Conservation (phyloP, 2,888 invertebrate species). For the Ennomos quercinarius region DNA sequence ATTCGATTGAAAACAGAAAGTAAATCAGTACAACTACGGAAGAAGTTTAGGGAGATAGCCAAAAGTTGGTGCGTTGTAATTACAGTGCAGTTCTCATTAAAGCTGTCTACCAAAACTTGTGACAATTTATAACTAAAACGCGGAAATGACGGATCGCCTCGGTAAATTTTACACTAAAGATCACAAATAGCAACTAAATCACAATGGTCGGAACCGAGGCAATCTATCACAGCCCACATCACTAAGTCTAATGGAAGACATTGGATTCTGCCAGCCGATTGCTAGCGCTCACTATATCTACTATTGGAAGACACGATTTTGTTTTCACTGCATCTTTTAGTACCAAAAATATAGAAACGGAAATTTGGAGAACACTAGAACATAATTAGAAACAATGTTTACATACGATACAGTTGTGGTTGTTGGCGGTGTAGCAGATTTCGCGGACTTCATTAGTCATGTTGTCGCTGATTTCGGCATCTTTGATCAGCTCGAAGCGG, state of each 20-base stretch:
- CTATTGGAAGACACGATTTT: slow-evolving; percentile 83
- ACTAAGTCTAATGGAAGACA: slow-evolving; percentile 83
- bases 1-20: slow-evolving; percentile 55
- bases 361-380: slow-evolving; percentile 49
- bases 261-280: slow-evolving; percentile 56
- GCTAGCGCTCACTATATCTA: slow-evolving; percentile 71
- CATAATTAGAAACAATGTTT: slow-evolving; percentile 70
- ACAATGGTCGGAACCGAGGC: slow-evolving; percentile 48
- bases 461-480: slow-evolving; percentile 83
- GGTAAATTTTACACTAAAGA: slow-evolving; percentile 45
- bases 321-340: slow-evolving; percentile 77
- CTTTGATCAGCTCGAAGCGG: slow-evolving; percentile 73
- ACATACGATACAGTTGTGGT: slow-evolving; percentile 76
- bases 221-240: slow-evolving; percentile 57
- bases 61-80: slow-evolving; percentile 73
- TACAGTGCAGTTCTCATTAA: slow-evolving; percentile 81
- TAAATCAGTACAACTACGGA: slow-evolving; percentile 37
- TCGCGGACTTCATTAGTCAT: slow-evolving; percentile 85
- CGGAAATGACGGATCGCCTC: slow-evolving; percentile 55
- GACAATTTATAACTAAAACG: slow-evolving; percentile 71
- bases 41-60: slow-evolving; percentile 63
- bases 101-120: slow-evolving; percentile 85
- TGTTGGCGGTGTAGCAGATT: slow-evolving; percentile 77
- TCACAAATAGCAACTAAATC: slow-evolving; percentile 55
- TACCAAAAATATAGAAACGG: slow-evolving; percentile 53